Conservation (phyloP, 2,888 invertebrate species). For the Cephonodes hylas region DNA sequence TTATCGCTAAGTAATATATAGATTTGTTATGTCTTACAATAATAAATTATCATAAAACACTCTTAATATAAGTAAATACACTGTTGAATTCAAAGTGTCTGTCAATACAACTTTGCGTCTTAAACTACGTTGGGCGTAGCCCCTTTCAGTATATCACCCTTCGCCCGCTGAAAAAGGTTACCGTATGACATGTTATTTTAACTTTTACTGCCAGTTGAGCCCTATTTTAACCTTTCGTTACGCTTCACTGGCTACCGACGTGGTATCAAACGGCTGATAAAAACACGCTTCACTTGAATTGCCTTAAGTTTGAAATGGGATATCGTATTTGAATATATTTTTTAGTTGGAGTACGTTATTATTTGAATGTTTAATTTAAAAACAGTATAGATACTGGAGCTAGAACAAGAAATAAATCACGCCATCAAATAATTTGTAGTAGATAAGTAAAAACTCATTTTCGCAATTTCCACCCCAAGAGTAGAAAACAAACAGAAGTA, state of each 20-base stretch:
- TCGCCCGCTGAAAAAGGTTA: neutral
- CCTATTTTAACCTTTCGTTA: neutral
- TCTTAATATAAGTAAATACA: no score
- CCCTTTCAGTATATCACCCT: neutral
- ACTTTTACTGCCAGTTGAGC: neutral
- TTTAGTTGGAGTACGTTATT: neutral
- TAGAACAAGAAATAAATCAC: no score
- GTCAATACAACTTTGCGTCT: neutral
- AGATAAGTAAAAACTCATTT: neutral
- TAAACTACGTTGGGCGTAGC: neutral
- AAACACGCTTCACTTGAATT: neutral
- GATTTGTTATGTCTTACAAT: no score
- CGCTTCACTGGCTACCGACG: neutral
- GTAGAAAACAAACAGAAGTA: neutral
- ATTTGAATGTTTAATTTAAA: no score
- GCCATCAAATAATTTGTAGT: no score
- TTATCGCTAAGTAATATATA: no score
- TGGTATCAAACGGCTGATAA: neutral
- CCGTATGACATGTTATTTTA: constrained; percentile 8
- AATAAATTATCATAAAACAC: no score
- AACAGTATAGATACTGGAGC: no score
- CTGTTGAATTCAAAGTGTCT: neutral
- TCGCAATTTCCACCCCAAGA: neutral
- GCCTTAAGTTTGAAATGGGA: neutral
- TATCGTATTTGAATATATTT: neutral